Conservation (phyloP, 2,113 vertebrate species). For the Hymenochirus boettgeri region DNA sequence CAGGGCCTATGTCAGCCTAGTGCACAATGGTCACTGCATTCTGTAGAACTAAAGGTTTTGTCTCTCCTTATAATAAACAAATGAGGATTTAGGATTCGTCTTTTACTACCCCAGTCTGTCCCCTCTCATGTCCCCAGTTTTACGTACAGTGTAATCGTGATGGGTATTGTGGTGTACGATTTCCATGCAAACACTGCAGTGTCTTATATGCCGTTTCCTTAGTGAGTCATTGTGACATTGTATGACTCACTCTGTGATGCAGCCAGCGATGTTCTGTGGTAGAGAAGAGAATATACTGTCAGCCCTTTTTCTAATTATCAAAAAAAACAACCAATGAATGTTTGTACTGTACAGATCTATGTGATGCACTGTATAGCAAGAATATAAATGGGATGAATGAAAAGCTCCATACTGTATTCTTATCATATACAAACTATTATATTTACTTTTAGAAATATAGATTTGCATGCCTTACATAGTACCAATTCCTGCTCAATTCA, state of each 20-base stretch:
- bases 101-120: background rate
- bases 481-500: too few relatives aligned
- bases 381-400: too few relatives aligned
- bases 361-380: too few relatives aligned
- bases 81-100: background rate
- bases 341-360: too few relatives aligned
- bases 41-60: too few relatives aligned
- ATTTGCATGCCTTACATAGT: too few relatives aligned
- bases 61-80: background rate
- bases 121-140: background rate
- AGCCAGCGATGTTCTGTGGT: background rate
- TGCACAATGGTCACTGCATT: too few relatives aligned
- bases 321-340: background rate
- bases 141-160: background rate
- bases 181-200: background rate
- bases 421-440: too few relatives aligned
- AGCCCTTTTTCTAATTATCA: background rate
- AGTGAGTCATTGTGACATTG: constrained; percentile 9
- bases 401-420: too few relatives aligned
- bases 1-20: too few relatives aligned
- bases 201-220: constrained; percentile 5
- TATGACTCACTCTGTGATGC: constrained; percentile 1
- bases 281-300: background rate
- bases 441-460: too few relatives aligned
- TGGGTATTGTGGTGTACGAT: background rate